Evolutionary conservation across 2,113 vertebrate genomes (phyloP).

Genomic region (Apaloderma vittatum): DNA sequence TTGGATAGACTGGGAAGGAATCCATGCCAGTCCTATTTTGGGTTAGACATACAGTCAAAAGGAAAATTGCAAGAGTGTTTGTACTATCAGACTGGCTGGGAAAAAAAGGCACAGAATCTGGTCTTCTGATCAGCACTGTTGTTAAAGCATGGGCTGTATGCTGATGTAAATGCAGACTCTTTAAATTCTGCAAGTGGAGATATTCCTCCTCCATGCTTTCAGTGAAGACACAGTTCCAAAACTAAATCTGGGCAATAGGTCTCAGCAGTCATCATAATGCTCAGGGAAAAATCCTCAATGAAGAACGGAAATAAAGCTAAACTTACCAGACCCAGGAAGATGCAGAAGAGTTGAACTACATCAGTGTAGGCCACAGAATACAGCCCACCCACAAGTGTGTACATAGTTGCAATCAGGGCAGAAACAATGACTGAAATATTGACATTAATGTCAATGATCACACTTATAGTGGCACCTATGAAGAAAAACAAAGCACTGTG

Average conservation of each 20-base stretch:
- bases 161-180: background rate
- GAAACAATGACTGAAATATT: slow-evolving; percentile 91
- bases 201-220: background rate
- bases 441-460: slow-evolving; percentile 92
- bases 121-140: background rate
- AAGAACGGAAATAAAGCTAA: background rate
- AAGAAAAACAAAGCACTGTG: background rate
- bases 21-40: background rate
- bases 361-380: slow-evolving; percentile 98
- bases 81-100: background rate
- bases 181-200: background rate
- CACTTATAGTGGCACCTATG: slow-evolving; percentile 94
- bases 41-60: background rate
- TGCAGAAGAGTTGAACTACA: slow-evolving; percentile 97
- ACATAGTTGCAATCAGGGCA: slow-evolving; percentile 91
- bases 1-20: background rate
- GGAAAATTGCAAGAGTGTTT: background rate
- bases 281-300: background rate
- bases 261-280: background rate
- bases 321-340: slow-evolving; percentile 96
- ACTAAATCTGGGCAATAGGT: background rate
- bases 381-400: slow-evolving; percentile 93
- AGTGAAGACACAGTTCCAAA: background rate
- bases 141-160: background rate
- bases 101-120: background rate